Evolutionary conservation across 2,888 invertebrate species (phyloP).

Genomic region (Ophraella communa): DNA sequence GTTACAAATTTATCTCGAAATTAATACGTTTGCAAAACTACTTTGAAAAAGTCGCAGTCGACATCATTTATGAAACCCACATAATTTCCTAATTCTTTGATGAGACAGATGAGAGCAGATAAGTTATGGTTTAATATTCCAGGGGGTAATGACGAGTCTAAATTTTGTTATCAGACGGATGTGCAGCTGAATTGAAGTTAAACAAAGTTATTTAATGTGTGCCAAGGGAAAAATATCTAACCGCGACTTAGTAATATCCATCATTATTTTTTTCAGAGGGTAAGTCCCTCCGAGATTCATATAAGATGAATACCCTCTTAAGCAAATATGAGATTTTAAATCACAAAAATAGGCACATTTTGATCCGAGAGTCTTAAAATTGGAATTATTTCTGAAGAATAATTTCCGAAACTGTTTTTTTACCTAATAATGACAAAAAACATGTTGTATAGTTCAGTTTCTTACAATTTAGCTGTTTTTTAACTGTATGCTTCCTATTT

Average conservation of each 20-base stretch:
- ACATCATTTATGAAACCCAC: constrained; percentile 6
- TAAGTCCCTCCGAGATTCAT: too few relatives aligned
- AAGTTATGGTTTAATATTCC: neutral
- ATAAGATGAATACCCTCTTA: too few relatives aligned
- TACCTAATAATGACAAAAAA: too few relatives aligned
- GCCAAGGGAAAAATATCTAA: neutral
- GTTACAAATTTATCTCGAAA: constrained; percentile 7
- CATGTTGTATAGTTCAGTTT: too few relatives aligned
- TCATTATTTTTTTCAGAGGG: too few relatives aligned
- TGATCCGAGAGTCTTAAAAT: too few relatives aligned
- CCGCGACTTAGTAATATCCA: neutral
- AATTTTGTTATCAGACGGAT: neutral
- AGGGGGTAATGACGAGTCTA: neutral
- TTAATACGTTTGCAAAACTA: constrained; percentile 10
- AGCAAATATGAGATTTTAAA: too few relatives aligned
- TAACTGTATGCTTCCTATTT: too few relatives aligned
- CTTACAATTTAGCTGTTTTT: too few relatives aligned
- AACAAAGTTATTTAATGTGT: neutral
- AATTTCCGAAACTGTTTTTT: too few relatives aligned
- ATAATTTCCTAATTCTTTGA: neutral
- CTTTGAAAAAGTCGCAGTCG: constrained; percentile 5
- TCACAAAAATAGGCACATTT: too few relatives aligned
- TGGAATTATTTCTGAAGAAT: too few relatives aligned
- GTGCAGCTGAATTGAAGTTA: neutral
- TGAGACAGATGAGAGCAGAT: neutral